A percentile compares a stretch with the other conserved stretches of the same genome.
phyloP scores from a whole-genome alignment of 2,113 vertebrate genomes.

The Nannospalax galili region DNA sequence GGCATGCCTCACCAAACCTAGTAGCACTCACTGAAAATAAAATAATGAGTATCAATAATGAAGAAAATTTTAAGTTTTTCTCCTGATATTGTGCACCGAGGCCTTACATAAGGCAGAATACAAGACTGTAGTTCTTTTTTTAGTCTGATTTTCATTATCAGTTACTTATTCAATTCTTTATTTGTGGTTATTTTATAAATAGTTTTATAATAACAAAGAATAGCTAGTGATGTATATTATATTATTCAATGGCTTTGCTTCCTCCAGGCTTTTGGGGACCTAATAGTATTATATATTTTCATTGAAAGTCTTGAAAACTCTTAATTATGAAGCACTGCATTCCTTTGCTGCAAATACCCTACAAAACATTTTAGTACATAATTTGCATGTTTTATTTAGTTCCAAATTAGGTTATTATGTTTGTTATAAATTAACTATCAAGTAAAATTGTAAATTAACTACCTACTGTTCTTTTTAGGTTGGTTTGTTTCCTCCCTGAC shows the following conservation, averaged over 20 bases:
- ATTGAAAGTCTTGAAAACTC: neutral
- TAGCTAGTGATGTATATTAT: neutral
- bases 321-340: constrained; percentile 27
- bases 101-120: neutral
- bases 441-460: constrained; percentile 1
- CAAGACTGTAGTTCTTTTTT: constrained; percentile 6
- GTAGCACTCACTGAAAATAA: neutral
- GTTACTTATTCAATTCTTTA: constrained; percentile 9
- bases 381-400: constrained; percentile 8
- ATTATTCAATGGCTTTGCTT: neutral
- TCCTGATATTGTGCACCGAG: neutral
- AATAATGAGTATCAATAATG: neutral
- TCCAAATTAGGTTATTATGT: constrained; percentile 39
- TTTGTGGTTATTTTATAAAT: neutral
- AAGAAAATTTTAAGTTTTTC: neutral
- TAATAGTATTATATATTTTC: neutral
- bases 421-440: constrained; percentile 47
- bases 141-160: constrained; percentile 28
- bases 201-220: constrained; percentile 14
- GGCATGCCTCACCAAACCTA: too few relatives aligned
- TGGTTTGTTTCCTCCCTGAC: neutral
- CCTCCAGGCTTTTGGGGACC: neutral
- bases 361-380: neutral
- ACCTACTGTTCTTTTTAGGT: neutral
- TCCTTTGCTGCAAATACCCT: neutral